Percentiles rank a stretch among this genome's conserved stretches.
phyloP scores from a whole-genome alignment of 2,797 vertebrate genomes.

The Helarctos malayanus region DNA sequence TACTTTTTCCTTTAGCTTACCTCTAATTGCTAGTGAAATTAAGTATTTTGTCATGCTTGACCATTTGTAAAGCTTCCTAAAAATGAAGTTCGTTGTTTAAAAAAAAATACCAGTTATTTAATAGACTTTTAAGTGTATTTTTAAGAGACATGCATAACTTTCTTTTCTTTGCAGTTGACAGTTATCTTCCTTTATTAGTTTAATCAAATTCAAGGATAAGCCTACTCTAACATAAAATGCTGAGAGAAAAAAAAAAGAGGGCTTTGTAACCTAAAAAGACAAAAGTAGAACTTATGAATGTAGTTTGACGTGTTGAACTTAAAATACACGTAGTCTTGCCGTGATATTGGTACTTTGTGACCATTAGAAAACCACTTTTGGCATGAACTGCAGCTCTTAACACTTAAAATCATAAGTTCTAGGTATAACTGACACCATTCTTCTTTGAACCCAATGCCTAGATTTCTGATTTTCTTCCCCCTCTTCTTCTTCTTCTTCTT shows the following conservation, averaged over 20 bases:
- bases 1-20: slow-evolving; percentile 43
- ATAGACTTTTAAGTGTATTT: slow-evolving; percentile 31
- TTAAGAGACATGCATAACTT: slow-evolving; percentile 13
- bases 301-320: slow-evolving; percentile 32
- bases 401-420: slow-evolving; percentile 36
- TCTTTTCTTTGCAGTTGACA: background rate
- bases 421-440: background rate
- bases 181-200: slow-evolving; percentile 34
- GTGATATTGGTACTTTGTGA: background rate
- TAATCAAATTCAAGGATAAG: slow-evolving; percentile 49
- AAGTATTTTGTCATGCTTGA: slow-evolving; percentile 35
- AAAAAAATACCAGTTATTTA: slow-evolving; percentile 42
- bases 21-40: slow-evolving; percentile 40
- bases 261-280: slow-evolving; percentile 15
- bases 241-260: background rate
- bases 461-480: background rate
- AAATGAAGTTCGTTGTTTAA: slow-evolving; percentile 48
- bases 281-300: slow-evolving; percentile 39
- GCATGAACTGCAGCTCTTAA: background rate
- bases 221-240: background rate
- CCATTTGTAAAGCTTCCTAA: slow-evolving; percentile 23
- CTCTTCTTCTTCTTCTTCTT: too few relatives aligned
- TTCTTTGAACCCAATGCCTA: background rate
- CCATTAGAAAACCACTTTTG: slow-evolving; percentile 24
- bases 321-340: background rate